Evolutionary conservation across 2,888 invertebrate genomes (phyloP).

Genomic region (Drepana falcataria): DNA sequence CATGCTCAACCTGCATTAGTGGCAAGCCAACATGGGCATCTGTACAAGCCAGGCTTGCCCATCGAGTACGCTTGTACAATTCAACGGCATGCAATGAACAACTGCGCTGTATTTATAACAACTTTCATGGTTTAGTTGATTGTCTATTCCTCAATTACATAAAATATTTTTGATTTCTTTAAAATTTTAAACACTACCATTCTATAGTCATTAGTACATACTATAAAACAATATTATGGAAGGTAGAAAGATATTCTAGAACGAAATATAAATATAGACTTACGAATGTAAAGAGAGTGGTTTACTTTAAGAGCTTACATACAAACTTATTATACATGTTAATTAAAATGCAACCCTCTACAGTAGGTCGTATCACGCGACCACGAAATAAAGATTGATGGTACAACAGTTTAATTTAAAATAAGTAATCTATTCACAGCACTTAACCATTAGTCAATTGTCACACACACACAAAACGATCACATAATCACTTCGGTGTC

Average conservation of each 20-base stretch:
- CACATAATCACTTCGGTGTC: slow-evolving; percentile 61
- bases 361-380: slow-evolving; percentile 54
- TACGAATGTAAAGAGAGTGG: slow-evolving; percentile 75
- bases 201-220: slow-evolving; percentile 63
- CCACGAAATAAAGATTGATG: slow-evolving; percentile 62
- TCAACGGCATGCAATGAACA: slow-evolving; percentile 44
- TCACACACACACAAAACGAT: slow-evolving; percentile 63
- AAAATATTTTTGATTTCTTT: slow-evolving; percentile 60
- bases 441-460: slow-evolving; percentile 75
- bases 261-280: slow-evolving; percentile 75
- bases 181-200: slow-evolving; percentile 58
- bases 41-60: too few species aligned
- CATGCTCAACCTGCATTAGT: slow-evolving; percentile 31
- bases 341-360: slow-evolving; percentile 72
- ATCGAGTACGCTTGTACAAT: slow-evolving; percentile 12
- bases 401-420: slow-evolving; percentile 72
- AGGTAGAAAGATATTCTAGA: slow-evolving; percentile 64
- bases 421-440: slow-evolving; percentile 76
- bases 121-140: slow-evolving; percentile 65
- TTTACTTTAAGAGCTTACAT: slow-evolving; percentile 71
- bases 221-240: slow-evolving; percentile 72
- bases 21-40: too few species aligned
- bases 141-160: slow-evolving; percentile 62
- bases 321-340: slow-evolving; percentile 71
- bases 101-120: slow-evolving; percentile 47